These are phyloP conservation scores for Corythornis vintsioides DNA, from an alignment of 2,113 vertebrate species.

Conservation along the genomic window DNA sequence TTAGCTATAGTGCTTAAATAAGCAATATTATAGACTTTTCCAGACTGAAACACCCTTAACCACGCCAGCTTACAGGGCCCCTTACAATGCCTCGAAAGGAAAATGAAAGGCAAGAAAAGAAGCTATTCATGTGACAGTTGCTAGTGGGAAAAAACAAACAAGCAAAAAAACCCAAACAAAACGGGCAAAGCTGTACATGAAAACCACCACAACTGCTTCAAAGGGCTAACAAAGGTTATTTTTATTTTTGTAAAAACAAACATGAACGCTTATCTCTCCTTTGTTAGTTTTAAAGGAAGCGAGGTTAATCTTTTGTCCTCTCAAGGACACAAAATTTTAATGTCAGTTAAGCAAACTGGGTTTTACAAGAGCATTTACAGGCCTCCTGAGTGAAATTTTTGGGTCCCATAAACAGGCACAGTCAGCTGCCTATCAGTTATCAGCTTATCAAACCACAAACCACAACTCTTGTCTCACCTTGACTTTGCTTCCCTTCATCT, in stretches of 20 bases:
- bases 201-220: not conserved
- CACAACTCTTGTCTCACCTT: fast-evolving
- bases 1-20: constrained; percentile 15
- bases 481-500: not conserved
- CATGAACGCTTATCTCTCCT: not conserved
- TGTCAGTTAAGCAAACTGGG: not conserved
- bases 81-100: not conserved
- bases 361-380: not conserved
- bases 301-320: not conserved
- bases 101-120: not conserved
- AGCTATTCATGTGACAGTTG: not conserved
- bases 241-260: not conserved
- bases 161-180: not conserved
- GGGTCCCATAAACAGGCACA: not conserved
- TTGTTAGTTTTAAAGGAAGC: not conserved
- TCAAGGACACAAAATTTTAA: not conserved
- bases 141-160: not conserved
- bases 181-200: not conserved
- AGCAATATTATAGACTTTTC: not conserved
- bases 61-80: not conserved
- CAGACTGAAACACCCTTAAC: not conserved
- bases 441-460: not conserved
- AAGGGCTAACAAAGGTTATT: not conserved
- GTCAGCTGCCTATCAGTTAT: not conserved
- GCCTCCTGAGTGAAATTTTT: not conserved